These are phyloP conservation scores for Onchidella celtica DNA, from an alignment of 2,888 invertebrate genomes.

Conservation along the genomic window DNA sequence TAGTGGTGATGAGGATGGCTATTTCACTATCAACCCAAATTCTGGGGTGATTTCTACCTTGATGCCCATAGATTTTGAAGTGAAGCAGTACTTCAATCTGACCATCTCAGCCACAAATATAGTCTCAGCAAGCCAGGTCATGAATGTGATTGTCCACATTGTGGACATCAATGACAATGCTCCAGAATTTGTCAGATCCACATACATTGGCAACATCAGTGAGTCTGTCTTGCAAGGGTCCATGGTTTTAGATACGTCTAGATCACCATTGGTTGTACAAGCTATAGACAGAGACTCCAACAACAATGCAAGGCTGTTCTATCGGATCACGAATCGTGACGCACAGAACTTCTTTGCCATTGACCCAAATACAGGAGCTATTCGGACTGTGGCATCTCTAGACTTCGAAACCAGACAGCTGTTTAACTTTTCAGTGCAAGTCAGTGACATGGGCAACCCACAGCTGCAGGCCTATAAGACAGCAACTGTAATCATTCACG, in stretches of 20 bases:
- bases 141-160: conserved; percentile 90
- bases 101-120: conserved; percentile 92
- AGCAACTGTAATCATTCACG: conserved; percentile 89
- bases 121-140: conserved; percentile 87
- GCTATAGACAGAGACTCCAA: conserved; percentile 93
- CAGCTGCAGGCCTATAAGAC: conserved; percentile 88
- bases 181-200: conserved; percentile 89
- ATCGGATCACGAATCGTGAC: conserved; percentile 90
- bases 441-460: conserved; percentile 85
- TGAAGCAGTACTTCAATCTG: conserved; percentile 88
- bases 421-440: conserved; percentile 90
- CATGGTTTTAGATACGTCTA: conserved; percentile 87
- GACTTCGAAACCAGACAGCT: conserved; percentile 80
- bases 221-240: conserved; percentile 86
- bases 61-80: conserved; percentile 88
- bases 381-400: conserved; percentile 86
- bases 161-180: conserved; percentile 87
- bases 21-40: conserved; percentile 91
- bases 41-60: conserved; percentile 91
- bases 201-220: conserved; percentile 89
- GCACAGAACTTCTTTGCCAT: conserved; percentile 87
- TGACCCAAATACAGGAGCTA: conserved; percentile 94
- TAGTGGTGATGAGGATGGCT: conserved; percentile 88
- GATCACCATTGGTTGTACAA: conserved; percentile 90
- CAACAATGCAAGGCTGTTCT: conserved; percentile 89